Percentiles rank a stretch among this genome's conserved stretches.
phyloP scores from a whole-genome alignment of 2,888 invertebrate species.

The Drosophila siamana region DNA sequence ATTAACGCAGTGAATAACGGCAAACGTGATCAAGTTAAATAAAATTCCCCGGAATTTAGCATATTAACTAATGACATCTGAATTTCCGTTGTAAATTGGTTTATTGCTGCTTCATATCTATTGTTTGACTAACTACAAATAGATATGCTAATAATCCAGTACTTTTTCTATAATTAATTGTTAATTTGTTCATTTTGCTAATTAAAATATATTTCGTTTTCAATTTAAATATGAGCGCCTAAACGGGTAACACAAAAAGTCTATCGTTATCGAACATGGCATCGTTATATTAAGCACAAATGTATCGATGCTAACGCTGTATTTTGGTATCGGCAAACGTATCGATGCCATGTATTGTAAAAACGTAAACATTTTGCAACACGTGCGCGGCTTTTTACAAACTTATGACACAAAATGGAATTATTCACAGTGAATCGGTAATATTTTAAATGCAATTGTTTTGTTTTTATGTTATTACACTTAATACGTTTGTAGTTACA shows the following conservation, averaged over 20 bases:
- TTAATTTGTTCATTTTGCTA: slow-evolving; percentile 2
- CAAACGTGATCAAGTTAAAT: background rate
- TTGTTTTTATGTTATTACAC: background rate
- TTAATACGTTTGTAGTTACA: slow-evolving; percentile 40
- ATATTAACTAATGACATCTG: slow-evolving; percentile 29
- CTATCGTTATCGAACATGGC: slow-evolving; percentile 5
- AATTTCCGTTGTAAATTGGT: slow-evolving; percentile 43
- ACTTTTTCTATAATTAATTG: background rate
- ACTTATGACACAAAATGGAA: slow-evolving; percentile 86
- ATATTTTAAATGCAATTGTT: background rate
- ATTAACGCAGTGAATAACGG: slow-evolving; percentile 29
- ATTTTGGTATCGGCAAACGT: background rate
- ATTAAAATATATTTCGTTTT: background rate
- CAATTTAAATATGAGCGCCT: slow-evolving; percentile 33
- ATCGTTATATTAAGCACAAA: background rate
- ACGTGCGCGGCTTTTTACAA: slow-evolving; percentile 54
- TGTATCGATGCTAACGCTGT: slow-evolving; percentile 17
- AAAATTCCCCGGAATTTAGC: slow-evolving; percentile 45
- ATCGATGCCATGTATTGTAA: slow-evolving; percentile 36
- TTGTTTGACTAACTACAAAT: slow-evolving; percentile 4
- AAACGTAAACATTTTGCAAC: slow-evolving; percentile 67
- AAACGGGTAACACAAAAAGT: background rate
- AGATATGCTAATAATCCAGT: slow-evolving; percentile 5
- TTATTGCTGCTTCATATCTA: background rate
- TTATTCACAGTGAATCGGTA: slow-evolving; percentile 91